A percentile compares a stretch with the other conserved stretches of the same genome.
phyloP scores from a whole-genome alignment of 2,888 invertebrate species.

The Zonitis immaculata region DNA sequence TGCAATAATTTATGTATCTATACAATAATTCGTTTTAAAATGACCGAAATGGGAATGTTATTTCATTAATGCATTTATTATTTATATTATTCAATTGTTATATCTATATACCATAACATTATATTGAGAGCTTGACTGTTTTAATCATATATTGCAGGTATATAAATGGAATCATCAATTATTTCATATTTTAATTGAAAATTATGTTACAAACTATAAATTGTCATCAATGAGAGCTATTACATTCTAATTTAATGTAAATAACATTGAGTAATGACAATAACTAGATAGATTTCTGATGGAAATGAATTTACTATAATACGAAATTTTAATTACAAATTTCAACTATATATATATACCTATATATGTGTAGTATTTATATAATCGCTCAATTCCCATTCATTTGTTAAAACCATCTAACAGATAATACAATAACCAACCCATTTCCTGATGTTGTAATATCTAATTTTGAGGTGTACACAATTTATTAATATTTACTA shows the following conservation, averaged over 20 bases:
- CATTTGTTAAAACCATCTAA: neutral
- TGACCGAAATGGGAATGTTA: constrained; percentile 9
- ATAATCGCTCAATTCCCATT: neutral
- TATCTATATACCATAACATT: constrained; percentile 8
- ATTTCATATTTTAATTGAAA: constrained; percentile 17
- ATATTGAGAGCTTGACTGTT: constrained; percentile 12
- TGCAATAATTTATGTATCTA: constrained; percentile 13
- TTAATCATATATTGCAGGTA: constrained; percentile 17
- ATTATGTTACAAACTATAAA: constrained; percentile 14
- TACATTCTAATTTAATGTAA: neutral
- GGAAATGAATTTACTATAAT: constrained; percentile 1
- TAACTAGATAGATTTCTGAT: neutral
- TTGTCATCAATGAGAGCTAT: constrained; percentile 8
- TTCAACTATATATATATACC: neutral
- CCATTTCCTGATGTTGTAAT: neutral
- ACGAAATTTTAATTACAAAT: neutral
- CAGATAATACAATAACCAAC: neutral
- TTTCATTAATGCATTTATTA: constrained; percentile 8
- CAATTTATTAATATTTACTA: neutral
- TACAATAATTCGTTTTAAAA: constrained; percentile 15
- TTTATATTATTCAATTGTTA: constrained; percentile 11
- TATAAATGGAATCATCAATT: constrained; percentile 19
- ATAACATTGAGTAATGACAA: neutral
- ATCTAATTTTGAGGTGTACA: neutral
- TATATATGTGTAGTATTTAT: neutral